phyloP scores from a whole-genome alignment of 2,113 vertebrate genomes.

The Orthonyx spaldingii region DNA sequence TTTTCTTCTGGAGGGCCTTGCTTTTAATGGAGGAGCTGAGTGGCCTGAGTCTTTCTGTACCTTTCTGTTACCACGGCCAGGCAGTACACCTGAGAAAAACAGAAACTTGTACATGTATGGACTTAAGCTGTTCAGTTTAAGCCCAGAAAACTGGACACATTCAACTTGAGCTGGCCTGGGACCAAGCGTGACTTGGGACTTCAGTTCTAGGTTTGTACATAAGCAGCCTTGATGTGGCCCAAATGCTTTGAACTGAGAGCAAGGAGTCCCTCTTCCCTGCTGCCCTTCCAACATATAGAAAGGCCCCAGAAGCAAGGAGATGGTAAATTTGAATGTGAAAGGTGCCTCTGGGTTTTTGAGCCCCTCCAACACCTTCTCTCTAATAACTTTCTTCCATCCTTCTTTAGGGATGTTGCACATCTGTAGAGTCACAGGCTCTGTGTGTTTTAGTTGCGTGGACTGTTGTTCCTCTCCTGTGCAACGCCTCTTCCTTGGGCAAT shows the following conservation, averaged over 20 bases:
- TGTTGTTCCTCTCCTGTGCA: background rate
- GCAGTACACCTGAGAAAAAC: background rate
- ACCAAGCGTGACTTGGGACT: background rate
- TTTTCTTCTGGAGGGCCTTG: background rate
- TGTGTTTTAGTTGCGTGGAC: background rate
- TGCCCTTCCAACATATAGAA: fast-evolving
- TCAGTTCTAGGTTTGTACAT: background rate
- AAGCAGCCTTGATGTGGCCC: background rate
- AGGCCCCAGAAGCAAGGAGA: background rate
- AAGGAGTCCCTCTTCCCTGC: background rate
- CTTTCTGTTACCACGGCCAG: background rate
- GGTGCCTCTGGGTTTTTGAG: background rate
- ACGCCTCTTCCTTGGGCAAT: background rate
- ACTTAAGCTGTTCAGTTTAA: background rate
- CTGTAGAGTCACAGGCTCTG: background rate
- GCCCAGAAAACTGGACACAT: background rate
- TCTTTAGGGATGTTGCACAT: background rate
- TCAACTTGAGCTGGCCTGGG: background rate
- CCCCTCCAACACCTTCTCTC: background rate
- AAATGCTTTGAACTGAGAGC: background rate
- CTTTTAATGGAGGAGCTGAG: background rate
- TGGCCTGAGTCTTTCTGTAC: background rate
- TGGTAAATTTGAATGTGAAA: background rate
- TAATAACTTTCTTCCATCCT: background rate
- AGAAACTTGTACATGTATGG: background rate